Base-by-base conservation (phyloP, 2,888 invertebrate species). In the Macrosiphum euphorbiae region DNA sequence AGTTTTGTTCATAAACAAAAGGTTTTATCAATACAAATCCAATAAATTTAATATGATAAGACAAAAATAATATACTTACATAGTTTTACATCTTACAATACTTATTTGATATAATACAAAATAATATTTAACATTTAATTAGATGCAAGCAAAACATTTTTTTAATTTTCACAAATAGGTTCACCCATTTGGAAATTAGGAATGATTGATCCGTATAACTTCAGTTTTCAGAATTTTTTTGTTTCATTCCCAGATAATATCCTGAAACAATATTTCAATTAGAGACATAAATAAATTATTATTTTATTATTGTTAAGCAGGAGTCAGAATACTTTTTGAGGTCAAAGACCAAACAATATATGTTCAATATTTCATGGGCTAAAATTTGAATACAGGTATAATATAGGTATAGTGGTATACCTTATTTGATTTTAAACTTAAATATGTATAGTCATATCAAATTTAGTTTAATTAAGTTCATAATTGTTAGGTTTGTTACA, bases 211-310 rank as follows among this genome's bases (percentile, higher is more conserved):
- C 35, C 35, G 5, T 35, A 8, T 35, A 35, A 41, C 20, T 35
- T 94, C 41, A 90, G 1, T 94, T 61, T 47, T 94, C 41, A 7
- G 85, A 47, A 52, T 90, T 90, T 67, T 87, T 90, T 86, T 90
- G 78, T 67, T 94, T 90, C 44, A 94, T 90, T 94, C 94, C 94
- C 41, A 94, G 90, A 67, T 94, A 94, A 90, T 90, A 94, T 28
- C 94, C 94, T 94, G 44, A 52, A 93, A 92, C 28, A 86, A 86
- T 28, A 44, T 44, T 28, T 44, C 11, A 86, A 44, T n/a, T 35
- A 78, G 3, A 47, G 24, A 47, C 28, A 86, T n/a, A 16, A 86
- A 35, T 35, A 7, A 78, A 78, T 20, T 3, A 35, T 78, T 7
- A 55, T 55, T 26, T 24, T 55, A 55, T 58, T 26, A 58, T 26